Percentiles rank a stretch among this genome's conserved stretches.
These are phyloP conservation scores for Sturnus vulgaris DNA, from an alignment of 2,113 vertebrate genomes.

Conservation along the genomic window DNA sequence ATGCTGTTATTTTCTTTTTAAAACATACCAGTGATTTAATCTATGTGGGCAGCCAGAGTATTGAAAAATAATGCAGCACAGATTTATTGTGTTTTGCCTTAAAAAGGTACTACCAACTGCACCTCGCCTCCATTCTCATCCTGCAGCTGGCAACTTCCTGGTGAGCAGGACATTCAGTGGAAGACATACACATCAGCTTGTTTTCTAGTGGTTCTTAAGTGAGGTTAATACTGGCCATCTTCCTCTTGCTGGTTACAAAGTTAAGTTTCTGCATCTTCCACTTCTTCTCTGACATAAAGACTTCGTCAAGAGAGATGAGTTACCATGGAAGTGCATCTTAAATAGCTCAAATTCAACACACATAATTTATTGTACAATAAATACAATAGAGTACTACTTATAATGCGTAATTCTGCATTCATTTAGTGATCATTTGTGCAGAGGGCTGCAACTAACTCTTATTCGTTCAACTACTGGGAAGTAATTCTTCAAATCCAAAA, in stretches of 20 bases:
- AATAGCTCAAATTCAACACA: constrained; percentile 70
- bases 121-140: not conserved
- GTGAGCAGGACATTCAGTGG: not conserved
- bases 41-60: not conserved
- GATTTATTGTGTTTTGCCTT: not conserved
- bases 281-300: constrained; percentile 67
- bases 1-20: not conserved
- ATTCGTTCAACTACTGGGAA: constrained; percentile 70
- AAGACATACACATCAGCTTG: not conserved
- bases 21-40: not conserved
- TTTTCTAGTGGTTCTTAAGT: constrained; percentile 1
- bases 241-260: constrained; percentile 38
- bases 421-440: constrained; percentile 62
- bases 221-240: not conserved
- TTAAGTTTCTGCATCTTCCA: constrained; percentile 53
- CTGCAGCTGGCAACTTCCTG: rapidly evolving
- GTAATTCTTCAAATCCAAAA: constrained; percentile 60
- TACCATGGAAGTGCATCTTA: constrained; percentile 71
- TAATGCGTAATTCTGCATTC: constrained; percentile 60
- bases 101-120: not conserved
- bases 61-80: not conserved
- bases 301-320: constrained; percentile 66
- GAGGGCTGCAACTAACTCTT: constrained; percentile 56
- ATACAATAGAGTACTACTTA: constrained; percentile 69
- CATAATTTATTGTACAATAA: constrained; percentile 74